phyloP scores from a whole-genome alignment of 1,140 invertebrate species.

The Drosophila sproati region DNA sequence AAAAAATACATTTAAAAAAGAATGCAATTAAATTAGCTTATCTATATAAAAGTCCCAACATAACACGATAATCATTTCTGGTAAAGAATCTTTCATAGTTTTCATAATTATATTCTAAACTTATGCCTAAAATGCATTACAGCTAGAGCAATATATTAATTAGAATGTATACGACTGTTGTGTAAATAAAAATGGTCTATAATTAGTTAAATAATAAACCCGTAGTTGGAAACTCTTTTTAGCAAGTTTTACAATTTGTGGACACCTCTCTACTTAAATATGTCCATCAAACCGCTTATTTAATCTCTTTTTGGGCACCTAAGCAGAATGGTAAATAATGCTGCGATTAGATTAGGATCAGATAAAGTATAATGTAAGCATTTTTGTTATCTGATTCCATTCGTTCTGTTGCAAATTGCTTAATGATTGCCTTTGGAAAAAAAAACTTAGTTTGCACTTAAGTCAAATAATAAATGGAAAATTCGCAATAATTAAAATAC shows the following conservation, averaged over 20 bases:
- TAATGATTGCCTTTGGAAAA: not conserved
- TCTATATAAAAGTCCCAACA: too few species aligned
- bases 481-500: conserved; percentile 18
- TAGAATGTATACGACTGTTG: not conserved
- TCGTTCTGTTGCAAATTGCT: not conserved
- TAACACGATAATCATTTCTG: too few species aligned
- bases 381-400: not conserved
- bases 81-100: too few species aligned
- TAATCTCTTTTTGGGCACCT: not conserved
- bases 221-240: not conserved
- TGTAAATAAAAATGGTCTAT: conserved; percentile 10
- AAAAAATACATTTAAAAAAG: too few species aligned
- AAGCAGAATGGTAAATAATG: not conserved
- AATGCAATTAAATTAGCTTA: too few species aligned
- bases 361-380: not conserved
- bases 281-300: conserved; percentile 3
- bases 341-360: conserved; percentile 16
- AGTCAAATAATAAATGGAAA: not conserved
- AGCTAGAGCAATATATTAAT: too few species aligned
- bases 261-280: conserved; percentile 6
- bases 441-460: too few species aligned
- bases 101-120: too few species aligned
- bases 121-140: too few species aligned
- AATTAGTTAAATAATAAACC: not conserved
- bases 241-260: too few species aligned